A percentile compares a stretch with the other conserved stretches of the same genome.
These are phyloP conservation scores for Iguana delicatissima DNA, from an alignment of 2,797 vertebrate genomes.

Conservation along the genomic window DNA sequence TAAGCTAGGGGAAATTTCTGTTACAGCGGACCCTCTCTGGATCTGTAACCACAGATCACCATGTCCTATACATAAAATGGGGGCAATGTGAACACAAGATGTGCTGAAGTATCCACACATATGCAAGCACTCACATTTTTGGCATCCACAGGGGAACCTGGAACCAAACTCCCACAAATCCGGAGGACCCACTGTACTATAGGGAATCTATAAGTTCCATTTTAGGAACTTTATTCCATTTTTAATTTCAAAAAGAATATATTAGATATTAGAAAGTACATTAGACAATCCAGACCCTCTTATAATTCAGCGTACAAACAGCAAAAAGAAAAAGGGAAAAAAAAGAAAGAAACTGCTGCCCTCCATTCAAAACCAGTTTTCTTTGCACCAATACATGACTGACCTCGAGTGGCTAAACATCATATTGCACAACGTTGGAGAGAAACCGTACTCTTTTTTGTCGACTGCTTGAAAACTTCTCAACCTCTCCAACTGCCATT, in stretches of 20 bases:
- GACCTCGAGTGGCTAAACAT: constrained; percentile 17
- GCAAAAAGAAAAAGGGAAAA: too few species aligned
- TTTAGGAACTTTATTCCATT: background rate
- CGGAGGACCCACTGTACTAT: background rate
- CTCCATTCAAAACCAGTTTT: background rate
- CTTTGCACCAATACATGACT: background rate
- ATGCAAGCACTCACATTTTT: too few species aligned
- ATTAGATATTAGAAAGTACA: background rate
- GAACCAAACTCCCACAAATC: too few species aligned
- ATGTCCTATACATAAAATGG: too few species aligned
- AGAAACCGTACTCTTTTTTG: background rate
- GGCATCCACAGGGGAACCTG: too few species aligned
- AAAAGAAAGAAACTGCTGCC: background rate
- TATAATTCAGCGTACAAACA: background rate
- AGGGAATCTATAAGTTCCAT: too few species aligned
- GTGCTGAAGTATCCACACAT: too few species aligned
- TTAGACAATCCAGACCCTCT: background rate
- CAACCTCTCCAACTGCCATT: background rate
- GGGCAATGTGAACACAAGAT: too few species aligned
- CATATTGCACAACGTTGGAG: background rate
- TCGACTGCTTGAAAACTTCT: background rate
- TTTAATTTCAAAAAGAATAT: background rate
- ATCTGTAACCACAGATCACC: too few species aligned
- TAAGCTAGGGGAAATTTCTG: background rate
- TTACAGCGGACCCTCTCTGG: too few species aligned